A percentile compares a stretch with the other conserved stretches of the same genome.
Conservation (phyloP, 2,113 vertebrate species). For the Scalopus aquaticus region DNA sequence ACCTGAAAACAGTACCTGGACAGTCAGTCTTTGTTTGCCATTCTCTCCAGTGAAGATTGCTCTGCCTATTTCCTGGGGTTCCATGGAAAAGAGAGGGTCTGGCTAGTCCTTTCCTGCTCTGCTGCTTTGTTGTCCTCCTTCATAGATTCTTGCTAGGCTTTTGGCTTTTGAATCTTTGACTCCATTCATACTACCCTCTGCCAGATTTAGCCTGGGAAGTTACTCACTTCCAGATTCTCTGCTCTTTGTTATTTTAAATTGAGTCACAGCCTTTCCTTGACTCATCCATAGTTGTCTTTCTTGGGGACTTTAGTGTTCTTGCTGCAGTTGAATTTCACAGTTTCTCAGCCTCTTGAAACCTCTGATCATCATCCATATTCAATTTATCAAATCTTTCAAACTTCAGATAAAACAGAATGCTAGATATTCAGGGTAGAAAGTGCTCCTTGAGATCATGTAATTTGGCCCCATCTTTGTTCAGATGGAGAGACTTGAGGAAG, state of each 20-base stretch:
- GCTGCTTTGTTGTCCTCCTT: neutral
- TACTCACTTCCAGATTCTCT: neutral
- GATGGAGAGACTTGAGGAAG: neutral
- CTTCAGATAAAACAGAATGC: neutral
- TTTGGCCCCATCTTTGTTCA: neutral
- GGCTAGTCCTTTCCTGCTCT: neutral
- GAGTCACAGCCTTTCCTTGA: neutral
- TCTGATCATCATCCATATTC: neutral
- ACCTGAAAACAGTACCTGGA: neutral
- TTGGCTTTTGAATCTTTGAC: neutral
- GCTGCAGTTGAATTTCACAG: neutral
- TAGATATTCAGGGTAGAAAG: neutral
- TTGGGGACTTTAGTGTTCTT: neutral
- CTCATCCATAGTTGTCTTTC: neutral
- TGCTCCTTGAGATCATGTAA: neutral
- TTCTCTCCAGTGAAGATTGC: neutral
- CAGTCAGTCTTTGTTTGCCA: neutral
- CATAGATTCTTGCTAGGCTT: neutral
- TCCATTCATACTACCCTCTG: neutral
- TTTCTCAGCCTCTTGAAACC: neutral
- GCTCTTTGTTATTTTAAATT: neutral
- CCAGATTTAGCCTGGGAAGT: neutral
- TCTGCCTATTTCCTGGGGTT: neutral
- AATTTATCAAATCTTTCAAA: conserved; percentile 4
- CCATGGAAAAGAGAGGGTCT: neutral